A percentile compares a stretch with the other conserved stretches of the same genome.
Conservation (phyloP, 2,797 vertebrate species). For the Nannoperca obscura region DNA sequence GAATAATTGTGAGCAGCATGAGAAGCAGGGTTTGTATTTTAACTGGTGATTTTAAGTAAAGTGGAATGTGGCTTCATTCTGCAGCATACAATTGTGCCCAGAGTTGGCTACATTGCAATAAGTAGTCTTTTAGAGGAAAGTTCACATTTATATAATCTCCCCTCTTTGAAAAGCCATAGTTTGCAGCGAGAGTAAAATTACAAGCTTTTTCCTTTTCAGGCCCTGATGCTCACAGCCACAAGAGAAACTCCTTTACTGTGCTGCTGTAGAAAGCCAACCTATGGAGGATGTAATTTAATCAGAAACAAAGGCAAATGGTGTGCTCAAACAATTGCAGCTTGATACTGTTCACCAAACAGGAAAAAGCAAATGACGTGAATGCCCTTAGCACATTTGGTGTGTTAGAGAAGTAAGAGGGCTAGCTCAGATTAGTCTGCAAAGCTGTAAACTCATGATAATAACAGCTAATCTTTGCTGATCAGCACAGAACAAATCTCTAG, state of each 20-base stretch:
- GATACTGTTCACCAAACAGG: slow-evolving; percentile 76
- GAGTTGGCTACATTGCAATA: slow-evolving; percentile 22
- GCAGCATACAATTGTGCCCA: slow-evolving; percentile 1
- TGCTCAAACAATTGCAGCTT: slow-evolving; percentile 75
- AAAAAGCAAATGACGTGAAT: slow-evolving; percentile 69
- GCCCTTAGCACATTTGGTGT: slow-evolving; percentile 20
- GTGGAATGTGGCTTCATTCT: slow-evolving; percentile 7
- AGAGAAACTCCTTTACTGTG: slow-evolving; percentile 54
- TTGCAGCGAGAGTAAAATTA: slow-evolving; percentile 45
- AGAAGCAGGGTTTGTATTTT: slow-evolving; percentile 28
- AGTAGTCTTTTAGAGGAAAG: slow-evolving; percentile 5
- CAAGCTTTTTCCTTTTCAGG: slow-evolving; percentile 34
- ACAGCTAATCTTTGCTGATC: not conserved
- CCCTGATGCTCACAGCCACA: slow-evolving; percentile 25
- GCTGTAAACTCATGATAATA: slow-evolving; percentile 13
- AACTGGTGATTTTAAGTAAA: slow-evolving; percentile 11
- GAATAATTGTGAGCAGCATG: slow-evolving; percentile 1
- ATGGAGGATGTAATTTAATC: slow-evolving; percentile 78
- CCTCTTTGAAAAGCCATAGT: slow-evolving; percentile 27
- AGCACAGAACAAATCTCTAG: not conserved
- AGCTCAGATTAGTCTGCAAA: slow-evolving; percentile 1
- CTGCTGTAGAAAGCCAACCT: slow-evolving; percentile 57
- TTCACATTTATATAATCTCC: slow-evolving; percentile 33
- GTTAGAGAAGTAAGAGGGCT: not conserved
- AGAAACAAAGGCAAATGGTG: slow-evolving; percentile 78